Base-by-base conservation (phyloP, 1,140 invertebrate species). In the Halictus rubicundus region DNA sequence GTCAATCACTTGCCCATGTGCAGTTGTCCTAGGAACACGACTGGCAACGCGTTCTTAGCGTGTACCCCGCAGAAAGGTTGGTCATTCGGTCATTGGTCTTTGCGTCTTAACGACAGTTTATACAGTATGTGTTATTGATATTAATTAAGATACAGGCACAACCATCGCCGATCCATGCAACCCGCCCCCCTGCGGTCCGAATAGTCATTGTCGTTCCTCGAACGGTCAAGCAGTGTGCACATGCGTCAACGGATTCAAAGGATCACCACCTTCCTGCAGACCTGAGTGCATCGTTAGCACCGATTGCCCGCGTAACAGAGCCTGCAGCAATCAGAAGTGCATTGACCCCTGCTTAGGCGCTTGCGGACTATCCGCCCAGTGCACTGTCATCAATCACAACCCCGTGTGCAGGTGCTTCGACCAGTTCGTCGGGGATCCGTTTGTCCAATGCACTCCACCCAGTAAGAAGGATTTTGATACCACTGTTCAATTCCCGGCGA, bases 1-100 rank as follows among this genome's bases (percentile, higher is more conserved):
- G 91, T 96, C 9, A 96, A 96, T 91, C 96, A 97, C 89, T 94
- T 96, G 81, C 96, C 96, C 19, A 94, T 96, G 77, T 97, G 96
- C 85, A 94, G 93, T 69, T 97, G 96, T 88, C 94, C 95, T 49
- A 89, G 91, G 49, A 95, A 94, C 77, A 96, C 94, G 88, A 94
- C 94, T 9, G 96, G 96, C 74, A 96, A 96, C 90, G 96, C 96
- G 23, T 96, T 96, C 82, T 91, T 94, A 72, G 91, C 94, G 69
- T 96, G 96, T 87, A 90, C 81, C 8, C 87, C 92, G 21, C 68
- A 93, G 1, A 80, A 79, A 89, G 91, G 91, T 92, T 88, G 0
- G 91, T 91, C n/a, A n/a, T 7, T 12, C 12, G 10, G 46, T 23
- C 10, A 19, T 42, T 19, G 6, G 10, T 32, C 0, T n/a, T 37